These are phyloP conservation scores for Apamea epomidion DNA, from an alignment of 2,888 invertebrate species.

Conservation along the genomic window DNA sequence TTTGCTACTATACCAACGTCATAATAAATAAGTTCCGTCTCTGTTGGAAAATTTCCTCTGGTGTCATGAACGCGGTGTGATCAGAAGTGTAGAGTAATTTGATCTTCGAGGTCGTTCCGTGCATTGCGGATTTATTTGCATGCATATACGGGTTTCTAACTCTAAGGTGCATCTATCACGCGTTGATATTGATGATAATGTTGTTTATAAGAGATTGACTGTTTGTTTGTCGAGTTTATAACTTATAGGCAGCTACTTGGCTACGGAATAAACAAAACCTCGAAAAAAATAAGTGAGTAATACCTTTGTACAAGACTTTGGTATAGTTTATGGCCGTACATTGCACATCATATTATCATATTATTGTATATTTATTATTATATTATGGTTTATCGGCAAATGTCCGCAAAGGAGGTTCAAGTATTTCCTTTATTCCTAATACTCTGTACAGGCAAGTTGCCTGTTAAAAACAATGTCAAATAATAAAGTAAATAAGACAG, in stretches of 20 bases:
- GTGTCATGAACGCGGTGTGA: neutral
- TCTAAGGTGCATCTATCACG: conserved; percentile 38
- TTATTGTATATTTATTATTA: too few relatives aligned
- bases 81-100: conserved; percentile 52
- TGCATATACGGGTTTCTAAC: conserved; percentile 44
- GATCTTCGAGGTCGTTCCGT: conserved; percentile 60
- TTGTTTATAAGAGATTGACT: conserved; percentile 11
- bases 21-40: neutral
- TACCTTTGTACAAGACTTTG: neutral
- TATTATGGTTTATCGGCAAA: neutral
- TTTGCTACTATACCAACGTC: neutral
- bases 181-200: conserved; percentile 14
- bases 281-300: neutral
- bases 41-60: neutral
- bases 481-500: conserved; percentile 14
- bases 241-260: neutral
- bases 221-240: conserved; percentile 5
- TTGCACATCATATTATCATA: neutral
- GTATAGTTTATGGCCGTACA: neutral
- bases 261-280: neutral
- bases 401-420: neutral
- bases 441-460: neutral
- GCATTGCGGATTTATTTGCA: conserved; percentile 56
- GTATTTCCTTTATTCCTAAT: neutral
- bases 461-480: neutral